These are phyloP conservation scores for Leiothrix lutea DNA, from an alignment of 2,113 vertebrate species.

Conservation along the genomic window DNA sequence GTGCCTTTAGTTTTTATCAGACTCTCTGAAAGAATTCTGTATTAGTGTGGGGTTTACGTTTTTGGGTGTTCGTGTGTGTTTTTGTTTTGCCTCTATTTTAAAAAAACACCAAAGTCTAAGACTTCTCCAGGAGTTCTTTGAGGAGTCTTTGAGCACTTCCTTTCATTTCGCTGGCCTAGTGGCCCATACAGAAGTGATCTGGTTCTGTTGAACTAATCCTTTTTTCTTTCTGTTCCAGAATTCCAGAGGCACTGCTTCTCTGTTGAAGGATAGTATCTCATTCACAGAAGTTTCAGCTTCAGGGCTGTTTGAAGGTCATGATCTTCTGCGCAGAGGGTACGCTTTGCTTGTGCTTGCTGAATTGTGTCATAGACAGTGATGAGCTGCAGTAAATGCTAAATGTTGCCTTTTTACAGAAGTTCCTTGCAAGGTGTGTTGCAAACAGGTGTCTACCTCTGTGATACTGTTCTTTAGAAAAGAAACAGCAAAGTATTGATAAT, in stretches of 20 bases:
- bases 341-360: background rate
- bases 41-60: background rate
- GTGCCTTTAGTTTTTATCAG: background rate
- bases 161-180: background rate
- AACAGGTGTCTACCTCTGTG: background rate
- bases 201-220: background rate
- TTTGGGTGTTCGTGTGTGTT: background rate
- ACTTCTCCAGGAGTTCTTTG: background rate
- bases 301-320: constrained; percentile 83
- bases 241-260: constrained; percentile 82
- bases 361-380: background rate
- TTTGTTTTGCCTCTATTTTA: background rate
- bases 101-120: background rate
- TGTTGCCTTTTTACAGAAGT: background rate
- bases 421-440: background rate
- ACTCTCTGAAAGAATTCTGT: background rate
- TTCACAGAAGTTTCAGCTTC: constrained; percentile 82
- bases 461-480: background rate
- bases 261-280: constrained; percentile 88
- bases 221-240: constrained; percentile 72
- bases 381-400: background rate
- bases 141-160: background rate
- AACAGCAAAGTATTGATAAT: background rate
- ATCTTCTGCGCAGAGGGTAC: constrained; percentile 88
- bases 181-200: accelerated